Evolutionary conservation across 2,888 invertebrate species (phyloP), one percentile per base, ranked within the genome.

Genomic region (Pyrrhosoma nymphula): DNA sequence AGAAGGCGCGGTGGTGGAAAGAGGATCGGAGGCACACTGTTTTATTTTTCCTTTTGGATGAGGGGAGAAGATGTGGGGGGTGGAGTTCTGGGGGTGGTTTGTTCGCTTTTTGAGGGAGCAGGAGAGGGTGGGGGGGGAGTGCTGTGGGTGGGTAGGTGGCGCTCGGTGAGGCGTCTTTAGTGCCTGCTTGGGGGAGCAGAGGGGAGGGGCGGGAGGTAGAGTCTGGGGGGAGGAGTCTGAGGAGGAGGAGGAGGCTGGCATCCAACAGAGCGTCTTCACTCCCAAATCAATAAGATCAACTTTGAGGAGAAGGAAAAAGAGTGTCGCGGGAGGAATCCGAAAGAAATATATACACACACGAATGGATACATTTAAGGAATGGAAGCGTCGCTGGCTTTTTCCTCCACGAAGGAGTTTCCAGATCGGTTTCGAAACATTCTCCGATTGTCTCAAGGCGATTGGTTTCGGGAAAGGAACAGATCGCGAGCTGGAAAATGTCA

Each of bases 261-360:
- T 56, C 55, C 89, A 89, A 47, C 89, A 56, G 56, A 89, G 60
- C 91, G 91, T 91, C 91, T 91, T 60, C 39, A 69, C 63, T 93
- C 93, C 47, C 93, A 93, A 93, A 93, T 93, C 93, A 93, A 93
- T 93, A 93, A 93, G 93, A 93, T 93, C 69, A 93, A 93, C 93
- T 93, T 63, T 69, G 93, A 69, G 82, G 82, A 93, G 69, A 26
- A 91, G 91, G 47, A 39, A 60, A 60, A 93, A 93, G 93, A 69
- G 39, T 93, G 47, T 89, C 82, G 63, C 93, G 39, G 93, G 93
- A 93, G 63, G 69, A 47, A 93, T 63, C 75, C n/a, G 39, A 93
- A 93, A 69, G 93, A 93, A 47, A 93, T 75, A 93, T 93, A 69
- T 82, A 82, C 18, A 69, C 69, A 69, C 47, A 47, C 60, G 60